Conservation (phyloP, 2,113 vertebrate genomes). For the Tenrec ecaudatus region DNA sequence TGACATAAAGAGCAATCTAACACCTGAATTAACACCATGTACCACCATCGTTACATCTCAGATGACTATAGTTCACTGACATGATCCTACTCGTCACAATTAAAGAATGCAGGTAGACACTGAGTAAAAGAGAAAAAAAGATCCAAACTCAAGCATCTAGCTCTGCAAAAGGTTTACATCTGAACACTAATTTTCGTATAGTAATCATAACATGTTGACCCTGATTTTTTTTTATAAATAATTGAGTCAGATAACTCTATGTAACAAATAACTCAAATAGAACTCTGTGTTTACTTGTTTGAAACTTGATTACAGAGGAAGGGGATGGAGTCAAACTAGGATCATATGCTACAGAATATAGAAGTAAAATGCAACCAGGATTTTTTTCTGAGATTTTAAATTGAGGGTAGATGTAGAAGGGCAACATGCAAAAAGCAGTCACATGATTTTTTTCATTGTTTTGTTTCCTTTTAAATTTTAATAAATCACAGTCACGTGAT, state of each 20-base stretch:
- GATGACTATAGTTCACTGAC: constrained; percentile 3
- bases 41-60: constrained; percentile 56
- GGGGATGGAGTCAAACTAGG: constrained; percentile 46
- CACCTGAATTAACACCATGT: background rate
- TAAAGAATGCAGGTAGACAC: constrained; percentile 36
- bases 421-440: background rate
- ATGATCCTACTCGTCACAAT: constrained; percentile 30
- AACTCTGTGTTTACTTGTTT: background rate
- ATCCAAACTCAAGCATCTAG: background rate
- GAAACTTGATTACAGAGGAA: constrained; percentile 20
- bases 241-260: background rate
- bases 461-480: background rate
- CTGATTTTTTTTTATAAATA: constrained; percentile 45
- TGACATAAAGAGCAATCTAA: constrained; percentile 55
- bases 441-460: background rate
- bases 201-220: constrained; percentile 5
- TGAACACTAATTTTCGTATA: constrained; percentile 45
- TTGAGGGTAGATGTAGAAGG: background rate
- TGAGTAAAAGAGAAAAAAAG: constrained; percentile 49
- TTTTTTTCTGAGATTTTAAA: constrained; percentile 13
- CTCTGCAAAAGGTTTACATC: constrained; percentile 40
- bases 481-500: too few relatives aligned
- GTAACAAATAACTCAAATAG: background rate
- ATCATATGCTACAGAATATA: constrained; percentile 23
- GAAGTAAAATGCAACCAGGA: constrained; percentile 27